Evolutionary conservation across 2,888 invertebrate genomes (phyloP), one percentile per base, ranked within the genome.

Genomic region (Caenorhabditis macrosperma): DNA sequence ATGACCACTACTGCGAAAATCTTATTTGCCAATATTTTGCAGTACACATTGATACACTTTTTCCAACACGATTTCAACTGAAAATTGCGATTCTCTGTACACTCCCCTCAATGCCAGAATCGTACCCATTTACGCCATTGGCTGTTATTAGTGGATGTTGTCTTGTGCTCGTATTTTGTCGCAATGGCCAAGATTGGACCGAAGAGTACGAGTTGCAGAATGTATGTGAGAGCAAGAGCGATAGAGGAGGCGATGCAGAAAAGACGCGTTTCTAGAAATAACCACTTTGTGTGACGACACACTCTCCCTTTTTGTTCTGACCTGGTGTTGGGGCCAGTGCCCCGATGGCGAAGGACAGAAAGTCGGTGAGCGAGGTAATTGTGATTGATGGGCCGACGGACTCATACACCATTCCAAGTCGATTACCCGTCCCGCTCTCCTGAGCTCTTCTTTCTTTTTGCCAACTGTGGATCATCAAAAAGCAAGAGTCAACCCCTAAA

Each of bases 311-410:
- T 30, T n/a, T n/a, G 15, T 35, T 28, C 63, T 41, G 44, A 88
- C 88, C 89, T 30, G 90, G 90, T 26, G 90, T 90, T 20, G 90
- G 90, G 10, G 89, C 86, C 17, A 90, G 83, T 15, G 89, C 88
- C 54, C 90, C 90, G 67, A 90, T 88, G 9, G 86, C 88, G 72
- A 90, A 90, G 12, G 89, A 89, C n/a, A 90, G 71, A 48, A 88
- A 87, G 78, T 90, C 90, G n/a, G 90, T 90, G 46, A 90, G 75
- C 3, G 89, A 88, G 2, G 90, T 90, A 75, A 90, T 90, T 22
- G 89, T 90, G 48, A 90, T 87, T 24, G 86, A 86, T 12, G 90
- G 90, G 5, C 90, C 90, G 9, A 89, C 87, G 30, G 88, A 88
- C 57, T 87, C 88, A 57, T 88, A 87, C 38, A 90, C 89, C 76